Evolutionary conservation across 2,888 invertebrate genomes (phyloP), one percentile per base, ranked within the genome.

Genomic region (Athalia cordata): DNA sequence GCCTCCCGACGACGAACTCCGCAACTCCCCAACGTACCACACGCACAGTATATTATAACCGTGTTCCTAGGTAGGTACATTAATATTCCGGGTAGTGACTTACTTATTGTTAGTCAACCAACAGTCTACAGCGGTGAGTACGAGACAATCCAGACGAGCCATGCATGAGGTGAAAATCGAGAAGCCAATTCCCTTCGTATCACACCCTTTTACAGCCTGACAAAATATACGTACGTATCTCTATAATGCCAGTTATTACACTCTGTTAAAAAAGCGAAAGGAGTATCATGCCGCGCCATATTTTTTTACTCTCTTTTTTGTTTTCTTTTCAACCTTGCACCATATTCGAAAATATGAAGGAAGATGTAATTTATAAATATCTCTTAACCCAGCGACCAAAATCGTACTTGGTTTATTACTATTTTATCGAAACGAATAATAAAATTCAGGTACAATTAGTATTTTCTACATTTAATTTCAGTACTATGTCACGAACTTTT

Each of bases 41-140:
- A 43, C 59, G 52, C 29, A n/a, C 29, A 72, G 72, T 72, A 72
- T 59, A 72, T 59, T 72, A 72, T 45, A 50, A 45, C 57, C 52
- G 29, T 29, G 52, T 52, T 52, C 11, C 52, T 7, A 52, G 11
- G 7, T 3, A 52, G 52, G 72, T 68, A 43, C 55, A 68, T 68
- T 55, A 68, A 68, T 68, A 55, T 68, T 68, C 68, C n/a, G 68
- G 52, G 52, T 43, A 68, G 68, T 68, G 52, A 52, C 68, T 68
- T 55, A 55, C 52, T 43, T 49, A 49, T 49, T 29, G 29, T 29
- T 29, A 29, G 29, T 29, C 29, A 29, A 29, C 29, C 29, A 29
- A 29, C 29, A 29, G 29, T 29, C 29, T 29, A 29, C 29, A 29
- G 29, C 29, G 29, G 29, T 29, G 29, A 15, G n/a, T 47, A 66